Base-by-base conservation (phyloP, 2,888 invertebrate genomes). In the Argyra leucocephala region DNA sequence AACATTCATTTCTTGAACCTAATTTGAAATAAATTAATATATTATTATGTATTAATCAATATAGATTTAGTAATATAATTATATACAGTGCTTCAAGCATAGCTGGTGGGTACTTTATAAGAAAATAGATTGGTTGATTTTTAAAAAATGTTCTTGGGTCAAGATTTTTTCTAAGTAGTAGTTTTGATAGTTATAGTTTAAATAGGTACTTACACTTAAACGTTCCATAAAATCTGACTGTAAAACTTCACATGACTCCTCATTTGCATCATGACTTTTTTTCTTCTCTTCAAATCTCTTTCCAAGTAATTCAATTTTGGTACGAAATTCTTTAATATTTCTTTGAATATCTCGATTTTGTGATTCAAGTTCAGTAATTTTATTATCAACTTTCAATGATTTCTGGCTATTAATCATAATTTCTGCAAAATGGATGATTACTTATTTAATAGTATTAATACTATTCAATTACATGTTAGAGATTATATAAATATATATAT, bases 1-100 rank as follows among this genome's bases (percentile, higher is more conserved):
- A 57, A 88, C 83, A 69, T 85, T 84, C 68, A 84, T 79, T 81
- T 92, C 91, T 0, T 85, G 83, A 64, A 87, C 87, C 85, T 89
- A 18, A 10, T 31, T 31, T n/a, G 18, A 74, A 7, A 80, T 21
- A 64, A 63, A 37, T n/a, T n/a, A 66, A 63, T 48, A 7, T 15
- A 48, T 18, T 48, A 9, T 37, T 37, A 37, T 23, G 23, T 59
- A 59, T 12, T 6, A 58, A 7, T 6, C 5, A 7, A 58, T 58
- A 58, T 22, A 12, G 5, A 58, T 22, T 4, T 22, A 59, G 21
- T 7, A 21, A 23, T 10, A 59, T 23, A 22, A 59, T 22, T n/a
- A n/a, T n/a, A n/a, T n/a, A n/a, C n/a, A n/a, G n/a, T n/a, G n/a
- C n/a, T n/a, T n/a, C n/a, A 18, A 48, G 18, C 10, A 15, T 48